These are phyloP conservation scores for Idris sp. DNA, from an alignment of 1,140 invertebrate genomes.

Conservation along the genomic window DNA sequence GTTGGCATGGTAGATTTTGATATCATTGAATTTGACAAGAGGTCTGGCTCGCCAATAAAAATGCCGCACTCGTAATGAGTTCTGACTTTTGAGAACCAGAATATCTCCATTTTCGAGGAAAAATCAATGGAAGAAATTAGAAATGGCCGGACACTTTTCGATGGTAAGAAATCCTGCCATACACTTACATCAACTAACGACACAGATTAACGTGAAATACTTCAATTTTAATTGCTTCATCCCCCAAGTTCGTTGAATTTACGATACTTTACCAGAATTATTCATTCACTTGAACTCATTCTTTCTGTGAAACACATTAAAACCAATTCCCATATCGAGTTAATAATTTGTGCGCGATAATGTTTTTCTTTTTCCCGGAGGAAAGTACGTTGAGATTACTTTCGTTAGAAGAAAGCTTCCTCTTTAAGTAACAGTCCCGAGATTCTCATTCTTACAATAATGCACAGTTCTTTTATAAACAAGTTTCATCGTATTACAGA, in stretches of 20 bases:
- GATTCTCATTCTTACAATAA: constrained; percentile 34
- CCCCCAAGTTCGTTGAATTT: constrained; percentile 1
- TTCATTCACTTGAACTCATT: constrained; percentile 12
- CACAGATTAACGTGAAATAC: constrained; percentile 31
- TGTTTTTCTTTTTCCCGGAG: constrained; percentile 35
- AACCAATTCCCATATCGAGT: constrained; percentile 41
- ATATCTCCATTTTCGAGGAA: constrained; percentile 8
- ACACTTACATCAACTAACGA: constrained; percentile 38
- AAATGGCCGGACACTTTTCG: constrained; percentile 7
- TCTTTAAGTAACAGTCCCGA: constrained; percentile 32
- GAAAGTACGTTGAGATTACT: constrained; percentile 39
- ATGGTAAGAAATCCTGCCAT: constrained; percentile 20
- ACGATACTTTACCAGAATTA: constrained; percentile 2
- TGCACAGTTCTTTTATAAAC: constrained; percentile 24
- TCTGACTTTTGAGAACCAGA: constrained; percentile 14
- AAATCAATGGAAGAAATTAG: constrained; percentile 5
- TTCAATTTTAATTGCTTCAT: constrained; percentile 50
- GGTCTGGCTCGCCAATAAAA: background rate
- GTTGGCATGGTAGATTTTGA: constrained; percentile 11
- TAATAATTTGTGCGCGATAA: constrained; percentile 52
- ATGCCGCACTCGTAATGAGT: constrained; percentile 9
- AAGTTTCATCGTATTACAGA: too few relatives aligned
- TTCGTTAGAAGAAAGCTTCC: constrained; percentile 19
- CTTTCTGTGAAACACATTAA: constrained; percentile 35
- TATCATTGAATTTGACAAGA: constrained; percentile 6